Base-by-base conservation (phyloP, 2,888 invertebrate species). In the Abrostola triplasia region DNA sequence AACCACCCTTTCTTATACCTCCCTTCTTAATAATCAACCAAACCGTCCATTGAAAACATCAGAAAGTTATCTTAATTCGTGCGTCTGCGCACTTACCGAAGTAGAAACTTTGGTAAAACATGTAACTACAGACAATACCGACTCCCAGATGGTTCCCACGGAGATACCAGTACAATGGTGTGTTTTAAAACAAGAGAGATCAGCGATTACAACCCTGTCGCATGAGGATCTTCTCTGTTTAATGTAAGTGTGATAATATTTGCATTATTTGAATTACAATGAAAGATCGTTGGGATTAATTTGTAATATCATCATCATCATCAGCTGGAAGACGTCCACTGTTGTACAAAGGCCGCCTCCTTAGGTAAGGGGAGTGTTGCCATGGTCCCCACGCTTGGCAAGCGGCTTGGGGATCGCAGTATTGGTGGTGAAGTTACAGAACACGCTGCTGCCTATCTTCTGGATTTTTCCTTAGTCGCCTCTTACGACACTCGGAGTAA, bases 21-120 rank as follows among this genome's bases (percentile, higher is more conserved):
- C 24, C 24, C 4, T 24, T 24, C 1, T 24, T 24, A 2, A 24
- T 24, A 24, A 1, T 9, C 7, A n/a, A n/a, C 7, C 40, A 4
- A 40, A 10, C 40, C 10, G 24, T 36, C 35, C n/a, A 36, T 13
- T 11, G n/a, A n/a, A 12, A 24, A 41, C 53, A 44, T 36, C 58
- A 68, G 44, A 66, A 65, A 62, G 41, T 44, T 24, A 36, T 6
- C 24, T 50, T 54, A 51, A 73, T 70, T 67, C 57, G 59, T 42
- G 42, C 8, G 24, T 36, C 12, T 52, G 49, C 0, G 11, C 41
- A 11, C 11, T 41, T 9, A 24, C 24, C 24, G 24, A 24, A 53
- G 38, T 73, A 71, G 80, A 79, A 78, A 77, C 80, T 67, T 56
- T 12, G 47, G 36, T 7, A 70, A 73, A 78, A 70, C 69, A 62